Evolutionary conservation across 2,797 vertebrate genomes (phyloP), one percentile per base, ranked within the genome.

Genomic region (Fringilla coelebs): DNA sequence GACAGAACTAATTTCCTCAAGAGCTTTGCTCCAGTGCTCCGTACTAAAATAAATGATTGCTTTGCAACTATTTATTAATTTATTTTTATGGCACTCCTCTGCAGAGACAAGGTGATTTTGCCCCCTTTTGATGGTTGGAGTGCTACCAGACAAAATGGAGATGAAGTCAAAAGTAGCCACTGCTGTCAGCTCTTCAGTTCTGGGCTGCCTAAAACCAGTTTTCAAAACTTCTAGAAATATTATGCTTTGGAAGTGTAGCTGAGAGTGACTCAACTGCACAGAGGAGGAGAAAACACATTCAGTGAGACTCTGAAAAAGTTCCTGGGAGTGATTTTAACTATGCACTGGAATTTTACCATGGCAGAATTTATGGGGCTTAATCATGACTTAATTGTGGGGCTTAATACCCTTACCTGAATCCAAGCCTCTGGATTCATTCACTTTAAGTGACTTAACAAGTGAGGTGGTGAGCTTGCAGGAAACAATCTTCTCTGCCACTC

Each of bases 1-100:
- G 94, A 93, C 72, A 57, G 41, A 85, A 55, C 65, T 67, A 28
- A 94, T 96, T 95, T 96, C 87, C 89, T 82, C 63, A 55, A 70
- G 84, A 76, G 75, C 84, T 71, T 79, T 79, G 45, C 71, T 90
- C 36, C 29, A 82, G 36, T 70, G 79, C 61, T 71, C 49, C 10
- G 32, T 32, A 41, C 52, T 81, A 40, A 48, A 79, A 86, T 49
- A 92, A 81, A 82, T 3, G 4, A 87, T 77, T 55, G 26, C 60
- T 52, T 89, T 10, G 10, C 60, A 63, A 57, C 43, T 76, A 41
- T 62, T 66, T 72, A 87, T 96, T 74, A 87, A 45, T 76, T 78
- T 75, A 34, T 76, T 85, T 89, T 70, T 29, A 29, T n/a, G 22
- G 8, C 0, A 0, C 11, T 70, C 4, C 14, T 80, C 67, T 89